phyloP scores from a whole-genome alignment of 2,888 invertebrate genomes.

The Xestobium rufovillosum region DNA sequence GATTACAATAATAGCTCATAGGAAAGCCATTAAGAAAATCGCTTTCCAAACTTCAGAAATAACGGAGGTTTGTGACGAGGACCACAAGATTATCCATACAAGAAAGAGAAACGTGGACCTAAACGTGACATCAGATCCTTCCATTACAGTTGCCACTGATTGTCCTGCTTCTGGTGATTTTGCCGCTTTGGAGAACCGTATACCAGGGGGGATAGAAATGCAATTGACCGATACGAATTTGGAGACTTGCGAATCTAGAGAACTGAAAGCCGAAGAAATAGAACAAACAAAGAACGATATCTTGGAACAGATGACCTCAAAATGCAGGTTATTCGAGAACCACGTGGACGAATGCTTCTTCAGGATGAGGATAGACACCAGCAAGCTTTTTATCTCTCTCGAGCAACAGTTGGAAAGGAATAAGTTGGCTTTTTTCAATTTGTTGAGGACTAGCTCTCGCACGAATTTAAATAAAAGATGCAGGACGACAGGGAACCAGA shows the following conservation, averaged over 20 bases:
- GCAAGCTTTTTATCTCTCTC: constrained; percentile 28
- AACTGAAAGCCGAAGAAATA: not conserved
- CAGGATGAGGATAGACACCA: constrained; percentile 24
- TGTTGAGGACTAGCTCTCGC: no score
- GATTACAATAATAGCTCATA: constrained; percentile 24
- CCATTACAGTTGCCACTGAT: constrained; percentile 9
- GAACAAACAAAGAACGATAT: not conserved
- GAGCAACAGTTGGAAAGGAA: constrained; percentile 18
- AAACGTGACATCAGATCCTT: no score
- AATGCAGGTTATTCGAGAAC: constrained; percentile 1
- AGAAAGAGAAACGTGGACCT: constrained; percentile 1
- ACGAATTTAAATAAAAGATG: no score
- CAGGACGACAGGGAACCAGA: no score
- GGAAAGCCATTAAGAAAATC: constrained; percentile 26
- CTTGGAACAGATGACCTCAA: not conserved
- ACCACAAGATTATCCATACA: constrained; percentile 5
- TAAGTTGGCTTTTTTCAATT: no score
- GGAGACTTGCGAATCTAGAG: not conserved
- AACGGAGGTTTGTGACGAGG: not conserved
- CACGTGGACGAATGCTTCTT: constrained; percentile 21
- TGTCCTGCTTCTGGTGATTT: constrained; percentile 24
- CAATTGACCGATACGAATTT: no score
- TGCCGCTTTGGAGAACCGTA: not conserved
- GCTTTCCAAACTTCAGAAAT: constrained; percentile 16
- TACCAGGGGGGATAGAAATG: not conserved